Evolutionary conservation across 2,888 invertebrate genomes (phyloP).

Genomic region (Habrosyne pyritoides): DNA sequence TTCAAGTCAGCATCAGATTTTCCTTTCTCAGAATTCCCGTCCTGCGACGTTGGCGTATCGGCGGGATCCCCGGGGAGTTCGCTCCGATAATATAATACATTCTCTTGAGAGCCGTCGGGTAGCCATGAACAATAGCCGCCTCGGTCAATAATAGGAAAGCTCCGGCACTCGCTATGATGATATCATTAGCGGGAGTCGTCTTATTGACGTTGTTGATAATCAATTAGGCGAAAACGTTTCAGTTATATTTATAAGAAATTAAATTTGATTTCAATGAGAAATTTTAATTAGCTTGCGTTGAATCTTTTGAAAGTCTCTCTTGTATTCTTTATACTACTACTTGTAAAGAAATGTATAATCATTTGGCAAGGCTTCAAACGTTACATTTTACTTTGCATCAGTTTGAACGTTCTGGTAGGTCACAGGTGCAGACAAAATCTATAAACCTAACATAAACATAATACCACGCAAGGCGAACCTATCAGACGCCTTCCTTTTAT

Average conservation of each 20-base stretch:
- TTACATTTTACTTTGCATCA: not conserved
- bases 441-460: not conserved
- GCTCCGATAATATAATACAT: constrained; percentile 30
- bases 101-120: constrained; percentile 21
- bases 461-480: not conserved
- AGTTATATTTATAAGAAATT: not conserved
- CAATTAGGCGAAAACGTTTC: not conserved
- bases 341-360: not conserved
- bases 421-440: not conserved
- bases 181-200: constrained; percentile 26
- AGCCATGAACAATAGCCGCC: constrained; percentile 28
- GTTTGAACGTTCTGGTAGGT: not conserved
- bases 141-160: constrained; percentile 25
- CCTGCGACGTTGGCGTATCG: constrained; percentile 30
- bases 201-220: constrained; percentile 10
- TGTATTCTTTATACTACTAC: too few species aligned
- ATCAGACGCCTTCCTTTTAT: constrained; percentile 14
- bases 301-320: too few species aligned
- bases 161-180: constrained; percentile 18
- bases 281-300: not conserved
- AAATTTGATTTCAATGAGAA: not conserved
- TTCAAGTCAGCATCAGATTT: constrained; percentile 21
- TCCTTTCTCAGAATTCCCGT: constrained; percentile 31
- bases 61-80: constrained; percentile 22
- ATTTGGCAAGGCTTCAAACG: not conserved